Evolutionary conservation across 2,797 vertebrate genomes (phyloP), one percentile per base, ranked within the genome.

Genomic region (Hypotaenidia okinawae): DNA sequence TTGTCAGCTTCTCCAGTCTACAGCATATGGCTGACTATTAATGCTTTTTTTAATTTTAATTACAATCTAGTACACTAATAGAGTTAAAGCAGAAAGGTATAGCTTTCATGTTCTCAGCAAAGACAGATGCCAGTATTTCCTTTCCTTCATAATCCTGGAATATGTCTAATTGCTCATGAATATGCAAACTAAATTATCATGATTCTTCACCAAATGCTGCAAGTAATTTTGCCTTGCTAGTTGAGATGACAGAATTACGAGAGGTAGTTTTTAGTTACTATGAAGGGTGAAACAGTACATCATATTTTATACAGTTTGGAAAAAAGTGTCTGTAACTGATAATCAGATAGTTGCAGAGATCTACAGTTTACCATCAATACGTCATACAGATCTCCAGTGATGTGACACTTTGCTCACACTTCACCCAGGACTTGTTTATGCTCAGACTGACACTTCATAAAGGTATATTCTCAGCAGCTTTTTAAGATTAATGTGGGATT

Each of bases 381-480:
- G 5, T 84, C 83, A 93, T 30, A n/a, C 47, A 89, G 84, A 77
- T 76, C 95, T 93, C 96, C 93, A 91, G 89, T 74, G 85, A 93
- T 80, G 90, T 89, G 79, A 96, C 87, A 96, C 83, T 94, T 73
- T 15, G 51, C 91, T 96, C 94, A 96, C 96, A 97, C 95, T 92
- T 96, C 87, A 82, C 78, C 79, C 66, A 62, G 74, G 67, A 87
- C 85, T 47, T 95, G 90, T 91, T 96, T 96, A 88, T 78, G 73
- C 67, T 75, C 92, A 95, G 62, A 89, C 96, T 93, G 83, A 66
- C 96, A 97, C 76, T 13, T 94, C 92, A 93, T 28, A 93, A 97
- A 97, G 96, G 93, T 95, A 95, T 92, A 97, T 97, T 97, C 97
- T 77, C 81, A 96, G 96, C 92, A 95, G 95, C 89, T 97, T 96